Percentiles rank a stretch among this genome's conserved stretches.
Evolutionary conservation across 2,113 vertebrate genomes (phyloP).

Genomic region (Oncorhynchus tshawytscha): DNA sequence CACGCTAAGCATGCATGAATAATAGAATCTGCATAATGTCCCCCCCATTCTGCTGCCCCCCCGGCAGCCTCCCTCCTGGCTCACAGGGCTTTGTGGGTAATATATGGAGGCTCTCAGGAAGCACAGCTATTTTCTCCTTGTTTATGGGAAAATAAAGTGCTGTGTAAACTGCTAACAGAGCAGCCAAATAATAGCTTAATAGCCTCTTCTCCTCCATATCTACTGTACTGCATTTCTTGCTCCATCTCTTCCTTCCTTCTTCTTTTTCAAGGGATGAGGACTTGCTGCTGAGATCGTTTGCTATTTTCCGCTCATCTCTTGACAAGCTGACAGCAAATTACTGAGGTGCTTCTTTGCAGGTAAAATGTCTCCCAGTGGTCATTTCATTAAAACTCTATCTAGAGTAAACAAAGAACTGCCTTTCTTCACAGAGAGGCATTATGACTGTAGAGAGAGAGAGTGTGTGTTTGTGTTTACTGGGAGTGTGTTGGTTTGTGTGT

Average conservation of each 20-base stretch:
- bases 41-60: rapidly evolving
- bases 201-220: conserved; percentile 18
- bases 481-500: no score
- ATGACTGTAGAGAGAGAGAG: no score
- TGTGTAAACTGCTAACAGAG: conserved; percentile 59
- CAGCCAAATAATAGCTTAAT: conserved; percentile 53
- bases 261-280: conserved; percentile 21
- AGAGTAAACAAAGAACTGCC: no score
- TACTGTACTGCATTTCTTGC: background rate
- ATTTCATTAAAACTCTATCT: conserved; percentile 36
- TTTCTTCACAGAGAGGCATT: no score
- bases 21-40: no score
- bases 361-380: conserved; percentile 36
- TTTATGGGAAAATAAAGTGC: conserved; percentile 66
- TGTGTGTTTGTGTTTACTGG: no score
- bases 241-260: background rate
- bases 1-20: no score
- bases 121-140: conserved; percentile 38
- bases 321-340: conserved; percentile 54
- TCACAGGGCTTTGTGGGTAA: no score
- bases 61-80: no score
- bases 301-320: conserved; percentile 29
- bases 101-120: conserved; percentile 19
- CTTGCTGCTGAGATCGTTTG: conserved; percentile 30
- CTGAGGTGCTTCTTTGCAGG: conserved; percentile 18